Base-by-base conservation (phyloP, 2,113 vertebrate species). In the Promerops cafer region DNA sequence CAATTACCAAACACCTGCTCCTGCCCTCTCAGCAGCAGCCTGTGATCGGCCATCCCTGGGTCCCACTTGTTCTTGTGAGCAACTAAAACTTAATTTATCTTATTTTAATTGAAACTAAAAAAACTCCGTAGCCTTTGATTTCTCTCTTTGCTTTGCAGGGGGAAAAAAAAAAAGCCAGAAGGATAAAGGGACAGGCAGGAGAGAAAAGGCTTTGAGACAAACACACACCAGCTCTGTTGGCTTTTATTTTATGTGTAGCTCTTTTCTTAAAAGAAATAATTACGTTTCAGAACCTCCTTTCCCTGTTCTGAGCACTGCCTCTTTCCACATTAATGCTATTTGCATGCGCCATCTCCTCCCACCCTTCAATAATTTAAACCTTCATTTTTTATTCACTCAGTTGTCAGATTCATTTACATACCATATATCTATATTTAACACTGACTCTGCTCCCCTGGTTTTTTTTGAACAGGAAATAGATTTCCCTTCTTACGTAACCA, bases 291-390 rank as follows among this genome's bases (percentile, higher is more conserved):
- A 90, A 57, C 57, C 91, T 79, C 60, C 75, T 71, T 47, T 81
- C 86, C 89, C 72, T 33, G 53, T 77, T 94, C 85, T 31, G 75
- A 96, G 96, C 71, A 59, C 93, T 92, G 90, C 90, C 89, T 95
- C 59, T 83, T 88, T 87, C 93, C 94, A 89, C 90, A 78, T 89
- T 72, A 89, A 74, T 39, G 81, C 89, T 80, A 96, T 96, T 96
- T 98, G 96, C 96, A 97, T 96, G 85, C 75, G 66, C 94, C 78
- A 54, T 96, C 87, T 91, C 94, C 90, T 95, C 96, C 97, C 66
- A 88, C 95, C 82, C 83, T 91, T 97, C 94, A 96, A 95, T 97
- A 97, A 98, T 97, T 96, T 45, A 98, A 94, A 92, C 86, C 85
- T 83, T 96, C 91, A 93, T 96, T 96, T 94, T 95, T 93, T 92